Evolutionary conservation across 1,140 invertebrate species (phyloP).

Genomic region (Aphidius gifuensis): DNA sequence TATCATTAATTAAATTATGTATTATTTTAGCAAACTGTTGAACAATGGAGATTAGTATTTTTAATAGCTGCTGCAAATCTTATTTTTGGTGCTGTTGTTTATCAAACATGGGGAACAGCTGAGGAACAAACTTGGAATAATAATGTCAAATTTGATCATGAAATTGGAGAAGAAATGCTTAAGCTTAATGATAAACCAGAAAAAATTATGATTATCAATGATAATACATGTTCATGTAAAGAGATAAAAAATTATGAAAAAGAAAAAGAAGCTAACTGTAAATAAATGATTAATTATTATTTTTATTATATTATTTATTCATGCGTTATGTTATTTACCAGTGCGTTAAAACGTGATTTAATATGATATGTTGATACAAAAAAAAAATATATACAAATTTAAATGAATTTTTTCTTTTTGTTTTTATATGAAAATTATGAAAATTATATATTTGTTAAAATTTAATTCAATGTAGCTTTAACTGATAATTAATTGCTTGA

Average conservation of each 20-base stretch:
- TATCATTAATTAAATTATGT: slow-evolving; percentile 16
- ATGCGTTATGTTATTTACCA: too few relatives aligned
- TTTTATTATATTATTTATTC: not conserved
- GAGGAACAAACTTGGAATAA: slow-evolving; percentile 65
- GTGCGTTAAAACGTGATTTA: too few relatives aligned
- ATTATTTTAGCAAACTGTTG: slow-evolving; percentile 61
- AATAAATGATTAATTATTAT: not conserved
- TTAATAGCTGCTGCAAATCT: slow-evolving; percentile 59
- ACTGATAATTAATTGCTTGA: too few relatives aligned
- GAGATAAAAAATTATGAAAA: slow-evolving; percentile 6
- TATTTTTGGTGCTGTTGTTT: slow-evolving; percentile 55
- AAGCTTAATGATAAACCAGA: slow-evolving; percentile 7
- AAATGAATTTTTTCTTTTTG: too few relatives aligned
- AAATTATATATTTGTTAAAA: too few relatives aligned
- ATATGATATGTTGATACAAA: too few relatives aligned
- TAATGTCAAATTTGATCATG: slow-evolving; percentile 4
- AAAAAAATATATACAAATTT: too few relatives aligned
- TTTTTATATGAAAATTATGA: too few relatives aligned
- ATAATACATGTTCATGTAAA: not conserved
- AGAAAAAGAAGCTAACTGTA: slow-evolving; percentile 12
- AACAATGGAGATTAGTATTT: slow-evolving; percentile 66
- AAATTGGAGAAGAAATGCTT: slow-evolving; percentile 13
- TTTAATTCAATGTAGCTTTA: too few relatives aligned
- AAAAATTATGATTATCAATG: not conserved
- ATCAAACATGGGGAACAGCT: slow-evolving; percentile 59